A percentile compares a stretch with the other conserved stretches of the same genome.
These are phyloP conservation scores for Podarcis lilfordi DNA, from an alignment of 2,797 vertebrate species.

Conservation along the genomic window DNA sequence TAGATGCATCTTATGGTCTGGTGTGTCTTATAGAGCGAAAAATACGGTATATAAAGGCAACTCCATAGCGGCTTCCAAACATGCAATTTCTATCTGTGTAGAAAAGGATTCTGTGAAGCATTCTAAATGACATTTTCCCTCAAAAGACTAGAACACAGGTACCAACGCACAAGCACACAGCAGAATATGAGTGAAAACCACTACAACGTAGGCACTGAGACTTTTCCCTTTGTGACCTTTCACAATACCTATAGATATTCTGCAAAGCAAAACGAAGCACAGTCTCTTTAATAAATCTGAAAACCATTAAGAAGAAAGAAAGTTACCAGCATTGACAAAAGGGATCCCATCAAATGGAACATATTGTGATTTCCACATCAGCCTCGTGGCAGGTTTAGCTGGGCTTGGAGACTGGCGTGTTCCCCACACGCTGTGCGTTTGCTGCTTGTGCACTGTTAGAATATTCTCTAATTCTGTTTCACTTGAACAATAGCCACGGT, in stretches of 20 bases:
- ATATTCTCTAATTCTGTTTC: slow-evolving; percentile 84
- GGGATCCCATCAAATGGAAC: slow-evolving; percentile 88
- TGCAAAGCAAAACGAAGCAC: slow-evolving; percentile 46
- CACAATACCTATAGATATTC: slow-evolving; percentile 40
- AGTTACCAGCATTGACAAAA: slow-evolving; percentile 87
- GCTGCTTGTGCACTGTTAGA: slow-evolving; percentile 84
- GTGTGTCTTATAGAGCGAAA: no score
- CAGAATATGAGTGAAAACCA: background rate
- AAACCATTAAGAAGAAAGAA: slow-evolving; percentile 55
- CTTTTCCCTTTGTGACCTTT: slow-evolving; percentile 1
- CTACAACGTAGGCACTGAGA: background rate
- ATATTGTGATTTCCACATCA: slow-evolving; percentile 91
- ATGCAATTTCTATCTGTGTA: background rate
- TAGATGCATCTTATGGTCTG: no score
- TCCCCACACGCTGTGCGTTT: slow-evolving; percentile 85
- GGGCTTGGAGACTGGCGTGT: slow-evolving; percentile 86
- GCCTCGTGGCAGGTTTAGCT: slow-evolving; percentile 84
- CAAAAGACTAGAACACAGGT: background rate
- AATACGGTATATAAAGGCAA: no score
- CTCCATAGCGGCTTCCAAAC: background rate
- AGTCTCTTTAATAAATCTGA: slow-evolving; percentile 34
- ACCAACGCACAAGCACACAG: no score
- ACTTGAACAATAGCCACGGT: slow-evolving; percentile 84
- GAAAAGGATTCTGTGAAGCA: background rate
- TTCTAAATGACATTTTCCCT: background rate